phyloP scores from a whole-genome alignment of 2,888 invertebrate species.

The Mesorhabditis belari region DNA sequence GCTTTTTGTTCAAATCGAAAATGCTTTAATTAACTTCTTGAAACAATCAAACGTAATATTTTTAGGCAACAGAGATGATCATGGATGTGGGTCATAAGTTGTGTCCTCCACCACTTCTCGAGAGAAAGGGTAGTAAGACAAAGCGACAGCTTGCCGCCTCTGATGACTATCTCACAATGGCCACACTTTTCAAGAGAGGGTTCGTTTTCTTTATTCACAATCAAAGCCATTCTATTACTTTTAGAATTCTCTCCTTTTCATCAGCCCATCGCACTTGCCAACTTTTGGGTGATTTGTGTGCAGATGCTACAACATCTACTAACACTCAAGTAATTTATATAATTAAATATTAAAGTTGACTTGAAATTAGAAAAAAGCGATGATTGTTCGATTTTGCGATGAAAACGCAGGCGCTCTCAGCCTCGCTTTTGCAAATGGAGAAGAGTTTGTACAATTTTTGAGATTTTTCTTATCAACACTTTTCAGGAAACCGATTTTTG shows the following conservation, averaged over 20 bases:
- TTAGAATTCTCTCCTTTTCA: conserved; percentile 18
- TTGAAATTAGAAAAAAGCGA: background rate
- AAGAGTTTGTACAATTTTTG: conserved; percentile 1
- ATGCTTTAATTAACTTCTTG: too few species aligned
- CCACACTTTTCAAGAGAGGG: conserved; percentile 39
- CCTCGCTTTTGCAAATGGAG: conserved; percentile 23
- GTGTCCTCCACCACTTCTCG: conserved; percentile 30
- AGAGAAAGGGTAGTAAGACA: conserved; percentile 38
- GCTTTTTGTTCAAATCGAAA: too few species aligned
- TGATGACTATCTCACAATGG: conserved; percentile 40
- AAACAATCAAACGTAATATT: too few species aligned
- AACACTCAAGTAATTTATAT: background rate
- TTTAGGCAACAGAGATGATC: conserved; percentile 6
- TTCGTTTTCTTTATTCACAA: conserved; percentile 4
- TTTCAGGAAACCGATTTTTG: conserved; percentile 19
- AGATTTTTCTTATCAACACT: background rate
- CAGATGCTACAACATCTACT: conserved; percentile 1
- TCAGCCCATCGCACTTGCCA: conserved; percentile 9
- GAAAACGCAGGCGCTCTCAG: conserved; percentile 34
- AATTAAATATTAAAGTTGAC: background rate
- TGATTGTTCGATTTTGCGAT: conserved; percentile 33
- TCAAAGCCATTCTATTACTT: conserved; percentile 1
- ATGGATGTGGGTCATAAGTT: conserved; percentile 37
- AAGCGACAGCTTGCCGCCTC: conserved; percentile 39
- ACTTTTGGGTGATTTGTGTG: conserved; percentile 2